Conservation (phyloP, 2,113 vertebrate genomes). For the Hiodon alosoides region DNA sequence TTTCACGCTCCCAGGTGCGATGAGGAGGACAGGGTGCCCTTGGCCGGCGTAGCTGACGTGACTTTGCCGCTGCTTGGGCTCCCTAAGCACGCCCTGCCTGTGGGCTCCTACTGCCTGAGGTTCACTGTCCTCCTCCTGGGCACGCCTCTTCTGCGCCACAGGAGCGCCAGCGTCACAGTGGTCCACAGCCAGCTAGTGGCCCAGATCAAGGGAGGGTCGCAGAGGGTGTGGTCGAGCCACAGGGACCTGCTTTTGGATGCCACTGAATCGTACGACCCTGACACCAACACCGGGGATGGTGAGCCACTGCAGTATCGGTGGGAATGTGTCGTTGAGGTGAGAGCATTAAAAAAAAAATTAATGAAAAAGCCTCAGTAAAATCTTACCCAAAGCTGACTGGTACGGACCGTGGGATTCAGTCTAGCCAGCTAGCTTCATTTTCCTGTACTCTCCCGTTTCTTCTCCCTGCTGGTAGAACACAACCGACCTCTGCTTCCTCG, state of each 20-base stretch:
- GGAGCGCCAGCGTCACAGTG: conserved; percentile 44
- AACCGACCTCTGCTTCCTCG: conserved; percentile 16
- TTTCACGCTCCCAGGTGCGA: conserved; percentile 36
- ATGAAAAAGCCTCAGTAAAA: not conserved
- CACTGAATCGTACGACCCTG: conserved; percentile 60
- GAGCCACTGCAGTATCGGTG: conserved; percentile 56
- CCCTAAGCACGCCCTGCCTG: conserved; percentile 46
- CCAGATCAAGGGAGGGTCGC: conserved; percentile 61
- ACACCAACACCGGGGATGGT: conserved; percentile 37
- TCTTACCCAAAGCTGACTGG: not conserved
- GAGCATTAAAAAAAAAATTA: not conserved
- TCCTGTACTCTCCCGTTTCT: conserved; percentile 10
- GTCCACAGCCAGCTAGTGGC: conserved; percentile 54
- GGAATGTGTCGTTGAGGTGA: conserved; percentile 49
- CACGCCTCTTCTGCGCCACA: conserved; percentile 51
- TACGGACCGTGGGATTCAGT: too few relatives aligned
- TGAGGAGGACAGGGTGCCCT: conserved; percentile 27
- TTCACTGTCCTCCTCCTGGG: conserved; percentile 54
- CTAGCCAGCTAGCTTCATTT: not conserved
- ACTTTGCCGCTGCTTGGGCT: conserved; percentile 52
- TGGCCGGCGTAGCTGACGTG: conserved; percentile 32
- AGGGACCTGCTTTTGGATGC: conserved; percentile 63
- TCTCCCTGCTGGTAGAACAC: conserved; percentile 41
- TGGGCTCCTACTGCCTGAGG: conserved; percentile 58
- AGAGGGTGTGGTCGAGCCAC: conserved; percentile 51